Evolutionary conservation across 1,140 invertebrate species (phyloP), one percentile per base, ranked within the genome.

Genomic region (Campoletis sonorensis): DNA sequence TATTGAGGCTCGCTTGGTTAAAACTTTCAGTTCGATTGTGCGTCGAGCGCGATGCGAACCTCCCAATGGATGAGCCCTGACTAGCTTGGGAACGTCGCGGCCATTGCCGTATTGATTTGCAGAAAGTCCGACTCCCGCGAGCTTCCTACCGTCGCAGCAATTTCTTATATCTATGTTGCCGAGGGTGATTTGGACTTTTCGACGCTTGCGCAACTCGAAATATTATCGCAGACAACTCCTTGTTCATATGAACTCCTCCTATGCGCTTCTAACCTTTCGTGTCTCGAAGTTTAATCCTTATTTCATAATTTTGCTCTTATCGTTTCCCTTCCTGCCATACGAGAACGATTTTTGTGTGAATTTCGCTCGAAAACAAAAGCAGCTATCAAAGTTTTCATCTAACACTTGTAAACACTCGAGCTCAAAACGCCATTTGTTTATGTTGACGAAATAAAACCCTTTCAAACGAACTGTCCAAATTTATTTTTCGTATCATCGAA

Each of bases 71-170:
- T 87, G 85, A 91, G 86, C 89, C 87, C 88, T 87, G 85, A 91
- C 90, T 90, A 88, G 84, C 86, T 86, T 79, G 85, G 85, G 80
- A 88, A 82, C 84, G 86, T 89, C 89, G 67, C 67, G 89, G 91
- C 89, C 89, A 91, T 91, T 90, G 88, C 87, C 88, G 90, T 92
- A 92, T 92, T 91, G 91, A 92, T 91, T 89, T 85, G 81, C 86
- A 77, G 79, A 84, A 84, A 83, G 81, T 81, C 80, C 64, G 73
- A 21, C 61, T 67, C 16, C 40, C 76, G 75, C 68, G 61, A 13
- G 1, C 11, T 64, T 27, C 27, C 21, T 26, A 23, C 54, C 5
- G 75, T 33, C 49, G 0, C 11, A 26, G 23, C 5, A 58, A 77
- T 58, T 18, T 64, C n/a, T 4, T 64, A 64, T 64, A 64, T 26